Percentiles rank a stretch among this genome's conserved stretches.
phyloP scores from a whole-genome alignment of 2,113 vertebrate species.

The Aspiorhynchus laticeps region DNA sequence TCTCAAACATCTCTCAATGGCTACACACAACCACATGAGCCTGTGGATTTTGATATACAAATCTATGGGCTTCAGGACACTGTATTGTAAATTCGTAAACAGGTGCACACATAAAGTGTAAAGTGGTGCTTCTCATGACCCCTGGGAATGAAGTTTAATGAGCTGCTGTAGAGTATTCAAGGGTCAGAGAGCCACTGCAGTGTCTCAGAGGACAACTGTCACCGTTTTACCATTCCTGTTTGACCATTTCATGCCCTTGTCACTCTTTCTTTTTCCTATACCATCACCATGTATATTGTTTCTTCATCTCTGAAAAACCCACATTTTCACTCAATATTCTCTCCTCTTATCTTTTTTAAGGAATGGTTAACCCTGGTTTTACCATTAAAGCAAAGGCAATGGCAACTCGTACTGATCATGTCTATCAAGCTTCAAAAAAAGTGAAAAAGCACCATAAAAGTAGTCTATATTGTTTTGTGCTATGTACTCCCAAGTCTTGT shows the following conservation, averaged over 20 bases:
- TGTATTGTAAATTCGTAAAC: background rate
- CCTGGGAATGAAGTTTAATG: slow-evolving; percentile 7
- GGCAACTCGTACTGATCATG: background rate
- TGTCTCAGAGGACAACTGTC: slow-evolving; percentile 1
- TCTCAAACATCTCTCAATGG: slow-evolving; percentile 54
- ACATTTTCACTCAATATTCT: background rate
- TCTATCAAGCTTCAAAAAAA: background rate
- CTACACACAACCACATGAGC: background rate
- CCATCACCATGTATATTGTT: background rate
- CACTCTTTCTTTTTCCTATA: background rate
- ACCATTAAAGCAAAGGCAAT: background rate
- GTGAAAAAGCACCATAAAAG: background rate
- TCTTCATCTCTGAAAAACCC: background rate
- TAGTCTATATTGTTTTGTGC: background rate
- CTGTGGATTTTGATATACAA: background rate
- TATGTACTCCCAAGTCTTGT: background rate
- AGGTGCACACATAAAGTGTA: slow-evolving; percentile 13
- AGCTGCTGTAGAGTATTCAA: background rate
- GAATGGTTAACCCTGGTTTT: background rate
- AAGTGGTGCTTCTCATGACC: background rate
- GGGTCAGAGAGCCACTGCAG: background rate
- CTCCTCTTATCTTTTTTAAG: background rate
- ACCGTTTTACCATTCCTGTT: slow-evolving; percentile 1
- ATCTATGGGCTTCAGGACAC: background rate
- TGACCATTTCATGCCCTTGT: background rate